Conservation (phyloP, 2,888 invertebrate species). For the Dendrolimus pini region DNA sequence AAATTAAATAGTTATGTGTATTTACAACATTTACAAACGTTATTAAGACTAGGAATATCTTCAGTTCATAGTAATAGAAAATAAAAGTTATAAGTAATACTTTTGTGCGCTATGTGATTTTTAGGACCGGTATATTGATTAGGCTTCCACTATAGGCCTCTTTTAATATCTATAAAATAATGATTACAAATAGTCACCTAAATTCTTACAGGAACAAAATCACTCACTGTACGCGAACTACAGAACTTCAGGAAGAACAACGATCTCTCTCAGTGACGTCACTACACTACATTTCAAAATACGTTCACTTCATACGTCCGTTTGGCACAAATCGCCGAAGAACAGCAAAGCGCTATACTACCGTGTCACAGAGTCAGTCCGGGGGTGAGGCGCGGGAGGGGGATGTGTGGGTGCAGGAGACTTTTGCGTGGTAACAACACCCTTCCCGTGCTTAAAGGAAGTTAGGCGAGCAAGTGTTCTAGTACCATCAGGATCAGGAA, state of each 20-base stretch:
- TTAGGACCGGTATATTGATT: not conserved
- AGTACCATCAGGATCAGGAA: slow-evolving; percentile 50
- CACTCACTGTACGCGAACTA: slow-evolving; percentile 20
- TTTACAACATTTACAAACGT: slow-evolving; percentile 55
- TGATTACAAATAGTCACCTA: not conserved
- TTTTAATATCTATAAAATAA: not conserved
- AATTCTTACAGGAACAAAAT: slow-evolving; percentile 10
- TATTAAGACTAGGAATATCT: slow-evolving; percentile 58
- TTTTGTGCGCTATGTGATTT: not conserved
- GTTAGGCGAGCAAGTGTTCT: slow-evolving; percentile 58
- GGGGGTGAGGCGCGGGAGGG: slow-evolving; percentile 58
- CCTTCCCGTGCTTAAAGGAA: slow-evolving; percentile 60
- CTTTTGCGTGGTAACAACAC: slow-evolving; percentile 33
- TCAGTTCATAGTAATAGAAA: slow-evolving; percentile 32
- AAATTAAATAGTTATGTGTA: slow-evolving; percentile 17
- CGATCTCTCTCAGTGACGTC: slow-evolving; percentile 35
- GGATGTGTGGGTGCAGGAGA: slow-evolving; percentile 50
- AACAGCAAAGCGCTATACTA: slow-evolving; percentile 73
- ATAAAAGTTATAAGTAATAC: slow-evolving; percentile 11
- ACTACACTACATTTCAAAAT: slow-evolving; percentile 41
- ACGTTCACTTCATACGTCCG: slow-evolving; percentile 61
- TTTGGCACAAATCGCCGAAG: slow-evolving; percentile 75
- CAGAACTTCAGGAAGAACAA: slow-evolving; percentile 53
- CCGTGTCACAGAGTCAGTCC: slow-evolving; percentile 66
- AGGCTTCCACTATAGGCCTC: slow-evolving; percentile 7